Conservation (phyloP, 2,113 vertebrate genomes). For the Eulacestoma nigropectus region DNA sequence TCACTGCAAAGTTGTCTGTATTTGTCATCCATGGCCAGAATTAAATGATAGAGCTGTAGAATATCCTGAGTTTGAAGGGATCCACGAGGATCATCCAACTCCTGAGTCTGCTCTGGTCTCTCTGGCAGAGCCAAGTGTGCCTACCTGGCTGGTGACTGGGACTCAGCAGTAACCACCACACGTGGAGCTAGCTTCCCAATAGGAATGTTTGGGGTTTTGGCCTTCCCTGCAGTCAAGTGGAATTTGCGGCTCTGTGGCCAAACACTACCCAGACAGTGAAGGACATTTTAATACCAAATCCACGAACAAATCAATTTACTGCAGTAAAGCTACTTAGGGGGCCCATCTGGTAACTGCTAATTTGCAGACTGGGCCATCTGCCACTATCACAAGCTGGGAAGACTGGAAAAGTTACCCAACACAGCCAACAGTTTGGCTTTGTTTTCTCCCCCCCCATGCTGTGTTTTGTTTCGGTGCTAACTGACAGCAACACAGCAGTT, state of each 20-base stretch:
- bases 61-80: neutral
- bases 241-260: neutral
- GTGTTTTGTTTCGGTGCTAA: neutral
- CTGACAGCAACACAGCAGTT: neutral
- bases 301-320: conserved; percentile 57
- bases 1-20: neutral
- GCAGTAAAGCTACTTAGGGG: conserved; percentile 61
- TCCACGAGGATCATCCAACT: neutral
- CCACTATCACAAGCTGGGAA: conserved; percentile 24
- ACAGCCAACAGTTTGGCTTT: conserved; percentile 41
- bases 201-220: neutral
- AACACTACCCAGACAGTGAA: conserved; percentile 10
- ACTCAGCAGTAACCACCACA: neutral
- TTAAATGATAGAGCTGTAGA: neutral
- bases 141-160: neutral
- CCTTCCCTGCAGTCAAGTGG: neutral
- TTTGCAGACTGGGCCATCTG: conserved; percentile 64
- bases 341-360: conserved; percentile 63
- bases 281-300: conserved; percentile 56
- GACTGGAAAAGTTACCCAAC: conserved; percentile 41
- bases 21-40: neutral
- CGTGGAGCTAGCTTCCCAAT: neutral
- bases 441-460: neutral
- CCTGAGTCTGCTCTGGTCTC: neutral
- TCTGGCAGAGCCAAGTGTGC: neutral